These are phyloP conservation scores for Benitochromis conjunctus DNA, from an alignment of 2,113 vertebrate genomes.

Conservation along the genomic window DNA sequence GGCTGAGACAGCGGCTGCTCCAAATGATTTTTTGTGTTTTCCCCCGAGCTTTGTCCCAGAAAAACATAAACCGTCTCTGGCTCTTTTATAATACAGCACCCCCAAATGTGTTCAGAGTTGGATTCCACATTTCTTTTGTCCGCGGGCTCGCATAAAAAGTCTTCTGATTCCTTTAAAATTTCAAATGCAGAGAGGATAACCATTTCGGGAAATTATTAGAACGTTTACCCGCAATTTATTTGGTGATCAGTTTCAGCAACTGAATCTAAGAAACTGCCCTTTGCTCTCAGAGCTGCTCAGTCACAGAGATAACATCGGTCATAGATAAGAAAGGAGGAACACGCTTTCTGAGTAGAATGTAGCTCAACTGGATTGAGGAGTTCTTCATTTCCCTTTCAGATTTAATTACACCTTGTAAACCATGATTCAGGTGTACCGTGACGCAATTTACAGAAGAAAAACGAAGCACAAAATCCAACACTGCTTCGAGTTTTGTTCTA, in stretches of 20 bases:
- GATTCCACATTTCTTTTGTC: neutral
- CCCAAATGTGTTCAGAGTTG: neutral
- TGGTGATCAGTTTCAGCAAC: neutral
- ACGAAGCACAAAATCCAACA: neutral
- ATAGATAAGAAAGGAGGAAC: neutral
- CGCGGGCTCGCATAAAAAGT: neutral
- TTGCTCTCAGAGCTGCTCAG: neutral
- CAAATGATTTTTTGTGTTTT: neutral
- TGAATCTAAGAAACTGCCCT: neutral
- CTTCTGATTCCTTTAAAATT: neutral
- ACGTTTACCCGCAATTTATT: neutral
- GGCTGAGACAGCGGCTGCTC: neutral
- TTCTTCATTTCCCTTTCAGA: neutral
- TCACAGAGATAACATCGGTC: neutral
- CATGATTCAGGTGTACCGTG: neutral
- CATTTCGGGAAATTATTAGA: neutral
- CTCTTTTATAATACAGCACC: neutral
- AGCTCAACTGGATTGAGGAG: neutral
- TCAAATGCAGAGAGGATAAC: neutral
- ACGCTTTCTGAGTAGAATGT: constrained; percentile 18
- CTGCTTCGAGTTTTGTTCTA: neutral
- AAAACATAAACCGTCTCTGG: constrained; percentile 42
- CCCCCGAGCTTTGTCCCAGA: constrained; percentile 54
- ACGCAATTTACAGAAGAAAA: neutral
- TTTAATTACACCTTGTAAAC: neutral